Conservation (phyloP, 2,888 invertebrate species). For the Tribolium freemani region DNA sequence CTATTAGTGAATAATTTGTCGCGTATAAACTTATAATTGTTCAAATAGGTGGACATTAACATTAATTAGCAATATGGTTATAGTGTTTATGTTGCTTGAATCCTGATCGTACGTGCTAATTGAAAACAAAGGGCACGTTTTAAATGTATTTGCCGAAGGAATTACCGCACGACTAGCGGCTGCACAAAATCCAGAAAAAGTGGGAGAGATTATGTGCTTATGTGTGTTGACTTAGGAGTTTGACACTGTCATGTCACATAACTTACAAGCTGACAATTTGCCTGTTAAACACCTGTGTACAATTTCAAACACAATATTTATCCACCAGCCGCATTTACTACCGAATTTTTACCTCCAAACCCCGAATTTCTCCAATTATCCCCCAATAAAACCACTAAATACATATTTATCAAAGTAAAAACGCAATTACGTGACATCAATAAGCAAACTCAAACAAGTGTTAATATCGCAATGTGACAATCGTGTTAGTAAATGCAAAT, state of each 20-base stretch:
- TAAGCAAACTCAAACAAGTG: constrained; percentile 43
- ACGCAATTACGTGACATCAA: constrained; percentile 45
- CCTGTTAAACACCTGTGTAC: constrained; percentile 39
- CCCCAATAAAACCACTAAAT: constrained; percentile 29
- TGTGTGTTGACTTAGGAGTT: constrained; percentile 53
- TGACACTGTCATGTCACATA: constrained; percentile 55
- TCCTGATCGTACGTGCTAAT: constrained; percentile 53
- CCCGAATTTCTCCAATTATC: constrained; percentile 12
- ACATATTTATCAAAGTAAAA: constrained; percentile 42
- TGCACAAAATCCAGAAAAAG: constrained; percentile 44
- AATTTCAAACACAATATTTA: constrained; percentile 40
- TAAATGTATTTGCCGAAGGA: constrained; percentile 51
- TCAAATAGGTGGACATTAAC: constrained; percentile 44
- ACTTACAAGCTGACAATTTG: constrained; percentile 44
- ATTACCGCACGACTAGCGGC: constrained; percentile 46
- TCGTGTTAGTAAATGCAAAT: constrained; percentile 43
- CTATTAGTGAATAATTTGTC: constrained; percentile 42
- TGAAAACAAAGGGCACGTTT: constrained; percentile 56
- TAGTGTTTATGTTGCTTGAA: constrained; percentile 47
- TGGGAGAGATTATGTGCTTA: constrained; percentile 45
- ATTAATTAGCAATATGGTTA: constrained; percentile 48
- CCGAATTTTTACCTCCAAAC: constrained; percentile 16
- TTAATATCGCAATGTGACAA: constrained; percentile 41
- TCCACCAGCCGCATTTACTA: constrained; percentile 3
- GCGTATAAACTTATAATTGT: constrained; percentile 41